A percentile compares a stretch with the other conserved stretches of the same genome.
Conservation (phyloP, 2,888 invertebrate genomes). For the Drosophila koepferae region DNA sequence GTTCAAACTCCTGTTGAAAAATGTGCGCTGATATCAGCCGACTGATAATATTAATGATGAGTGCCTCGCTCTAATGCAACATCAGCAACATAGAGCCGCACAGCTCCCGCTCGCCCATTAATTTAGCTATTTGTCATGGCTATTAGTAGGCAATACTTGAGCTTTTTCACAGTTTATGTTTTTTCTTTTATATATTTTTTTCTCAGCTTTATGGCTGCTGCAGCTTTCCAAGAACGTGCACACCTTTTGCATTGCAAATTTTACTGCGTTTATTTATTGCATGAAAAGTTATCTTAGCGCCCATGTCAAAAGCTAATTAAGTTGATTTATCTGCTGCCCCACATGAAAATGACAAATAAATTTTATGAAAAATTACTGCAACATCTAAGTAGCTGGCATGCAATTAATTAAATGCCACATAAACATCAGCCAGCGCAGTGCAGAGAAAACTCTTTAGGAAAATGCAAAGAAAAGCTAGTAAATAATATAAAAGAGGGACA, state of each 20-base stretch:
- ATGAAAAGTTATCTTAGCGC: slow-evolving; percentile 61
- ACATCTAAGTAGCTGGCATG: slow-evolving; percentile 61
- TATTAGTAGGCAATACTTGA: slow-evolving; percentile 53
- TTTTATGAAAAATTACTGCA: slow-evolving; percentile 64
- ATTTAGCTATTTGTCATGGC: slow-evolving; percentile 77
- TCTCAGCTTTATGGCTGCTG: not conserved
- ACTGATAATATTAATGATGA: slow-evolving; percentile 79
- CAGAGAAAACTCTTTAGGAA: slow-evolving; percentile 19
- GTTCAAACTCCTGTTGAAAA: slow-evolving; percentile 51
- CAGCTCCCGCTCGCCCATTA: slow-evolving; percentile 49
- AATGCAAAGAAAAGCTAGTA: slow-evolving; percentile 10
- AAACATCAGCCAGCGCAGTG: slow-evolving; percentile 47
- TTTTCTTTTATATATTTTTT: slow-evolving; percentile 30
- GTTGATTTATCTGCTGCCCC: slow-evolving; percentile 69
- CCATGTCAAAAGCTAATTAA: slow-evolving; percentile 70
- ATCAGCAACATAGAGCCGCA: not conserved
- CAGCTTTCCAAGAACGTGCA: slow-evolving; percentile 24
- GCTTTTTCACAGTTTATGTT: slow-evolving; percentile 20
- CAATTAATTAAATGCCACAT: slow-evolving; percentile 72
- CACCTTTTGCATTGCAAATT: slow-evolving; percentile 64
- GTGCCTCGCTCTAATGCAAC: slow-evolving; percentile 54
- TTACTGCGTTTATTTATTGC: slow-evolving; percentile 46
- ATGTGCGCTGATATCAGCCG: slow-evolving; percentile 67
- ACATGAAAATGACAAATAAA: slow-evolving; percentile 76
- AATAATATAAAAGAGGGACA: slow-evolving; percentile 10